Base-by-base conservation (phyloP, 2,113 vertebrate genomes). In the Tringa solitaria region DNA sequence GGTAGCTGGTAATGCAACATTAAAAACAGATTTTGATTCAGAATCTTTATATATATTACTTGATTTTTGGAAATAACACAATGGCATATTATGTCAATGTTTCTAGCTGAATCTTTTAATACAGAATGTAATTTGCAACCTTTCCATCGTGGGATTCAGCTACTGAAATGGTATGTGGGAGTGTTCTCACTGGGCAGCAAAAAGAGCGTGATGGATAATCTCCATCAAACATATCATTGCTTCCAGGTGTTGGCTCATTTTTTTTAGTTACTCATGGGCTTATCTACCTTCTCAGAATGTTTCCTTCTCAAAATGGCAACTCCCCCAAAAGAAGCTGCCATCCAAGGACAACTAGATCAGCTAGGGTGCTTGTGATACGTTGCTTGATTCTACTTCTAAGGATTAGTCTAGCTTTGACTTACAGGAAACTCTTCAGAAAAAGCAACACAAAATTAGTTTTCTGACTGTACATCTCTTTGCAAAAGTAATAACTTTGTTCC, bases 181-280 rank as follows among this genome's bases (percentile, higher is more conserved):
- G 95, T 87, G 84, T 96, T 92, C 79, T 93, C 89, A 88, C 73
- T 91, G 92, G 89, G 76, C 87, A 96, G 87, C 81, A 93, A 94
- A 95, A 94, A 95, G 83, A 89, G 28, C 86, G 72, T 94, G 94
- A 98, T 97, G 95, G 90, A 96, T 97, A 96, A 95, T 96, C 91
- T 91, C 74, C 46, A 64, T 75, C 67, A 78, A 87, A 87, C 88
- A 93, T 50, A 65, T 97, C 85, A 97, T 98, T 97, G 73, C 81
- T 97, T 98, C 96, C 97, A 97, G 96, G 97, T 97, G 94, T 92
- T 93, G 78, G 85, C 81, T 97, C 94, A 78, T 91, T 97, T 96
- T 97, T 92, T 35, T 63, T 69, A 93, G 92, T 95, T 96, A 94
- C 78, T 95, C 35, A 3, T 74, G 89, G 83, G 60, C 56, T 95